Percentiles rank a stretch among this genome's conserved stretches.
Conservation (phyloP, 2,888 invertebrate genomes). For the Eupithecia exiguata region DNA sequence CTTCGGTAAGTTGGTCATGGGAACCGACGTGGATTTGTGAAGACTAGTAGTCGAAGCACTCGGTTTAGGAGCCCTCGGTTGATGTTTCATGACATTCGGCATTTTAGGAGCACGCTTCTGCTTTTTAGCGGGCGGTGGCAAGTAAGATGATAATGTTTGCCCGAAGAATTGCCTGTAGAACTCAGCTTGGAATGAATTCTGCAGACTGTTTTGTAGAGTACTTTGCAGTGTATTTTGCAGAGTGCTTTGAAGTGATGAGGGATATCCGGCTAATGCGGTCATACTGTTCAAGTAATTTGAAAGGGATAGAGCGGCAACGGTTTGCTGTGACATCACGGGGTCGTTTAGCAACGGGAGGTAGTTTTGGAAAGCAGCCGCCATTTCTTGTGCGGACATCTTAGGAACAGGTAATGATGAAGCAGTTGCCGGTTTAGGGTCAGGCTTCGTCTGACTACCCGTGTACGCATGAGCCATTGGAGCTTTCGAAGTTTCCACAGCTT, state of each 20-base stretch:
- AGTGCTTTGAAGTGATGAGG: slow-evolving; percentile 41
- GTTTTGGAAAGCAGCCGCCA: slow-evolving; percentile 71
- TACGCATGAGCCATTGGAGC: slow-evolving; percentile 35
- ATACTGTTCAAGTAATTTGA: slow-evolving; percentile 68
- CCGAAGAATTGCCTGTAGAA: slow-evolving; percentile 74
- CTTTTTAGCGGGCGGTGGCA: slow-evolving; percentile 67
- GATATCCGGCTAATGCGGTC: slow-evolving; percentile 67
- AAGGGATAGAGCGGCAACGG: slow-evolving; percentile 69
- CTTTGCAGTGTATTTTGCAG: slow-evolving; percentile 66
- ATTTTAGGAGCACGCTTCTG: slow-evolving; percentile 72
- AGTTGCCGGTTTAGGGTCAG: slow-evolving; percentile 53
- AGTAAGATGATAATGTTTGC: slow-evolving; percentile 64
- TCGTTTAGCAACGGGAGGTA: slow-evolving; percentile 73
- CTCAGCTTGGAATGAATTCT: slow-evolving; percentile 74
- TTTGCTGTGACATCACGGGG: slow-evolving; percentile 66
- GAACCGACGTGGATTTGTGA: slow-evolving; percentile 47
- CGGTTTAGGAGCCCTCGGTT: slow-evolving; percentile 15
- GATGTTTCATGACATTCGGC: slow-evolving; percentile 35
- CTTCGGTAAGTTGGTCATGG: slow-evolving; percentile 16
- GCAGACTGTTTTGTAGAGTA: slow-evolving; percentile 62
- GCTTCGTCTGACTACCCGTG: slow-evolving; percentile 48
- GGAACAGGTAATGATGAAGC: slow-evolving; percentile 54
- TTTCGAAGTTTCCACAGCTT: slow-evolving; percentile 55
- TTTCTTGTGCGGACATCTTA: slow-evolving; percentile 70
- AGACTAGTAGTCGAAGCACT: slow-evolving; percentile 38